Evolutionary conservation across 2,888 invertebrate genomes (phyloP).

Genomic region (Ochropacha duplaris): DNA sequence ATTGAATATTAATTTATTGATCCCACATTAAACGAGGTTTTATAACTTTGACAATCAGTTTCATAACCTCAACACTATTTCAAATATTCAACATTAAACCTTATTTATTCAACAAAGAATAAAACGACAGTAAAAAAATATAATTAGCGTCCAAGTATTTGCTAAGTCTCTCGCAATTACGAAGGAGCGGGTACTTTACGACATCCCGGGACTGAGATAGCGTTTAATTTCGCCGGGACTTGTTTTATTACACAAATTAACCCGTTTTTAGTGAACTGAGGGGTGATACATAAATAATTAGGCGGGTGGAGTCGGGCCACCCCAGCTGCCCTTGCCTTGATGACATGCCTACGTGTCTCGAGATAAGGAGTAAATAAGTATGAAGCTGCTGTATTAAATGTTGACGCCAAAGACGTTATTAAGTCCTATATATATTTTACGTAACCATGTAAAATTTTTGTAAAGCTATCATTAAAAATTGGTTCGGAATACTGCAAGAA

Average conservation of each 20-base stretch:
- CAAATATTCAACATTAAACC: slow-evolving; percentile 12
- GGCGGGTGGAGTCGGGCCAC: slow-evolving; percentile 42
- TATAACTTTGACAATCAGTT: not conserved
- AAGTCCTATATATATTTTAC: not conserved
- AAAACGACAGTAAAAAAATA: slow-evolving; percentile 51
- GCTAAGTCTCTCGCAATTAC: slow-evolving; percentile 56
- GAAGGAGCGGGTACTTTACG: slow-evolving; percentile 40
- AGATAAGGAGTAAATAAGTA: slow-evolving; percentile 19
- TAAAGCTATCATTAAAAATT: no score
- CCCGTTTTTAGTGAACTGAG: slow-evolving; percentile 61
- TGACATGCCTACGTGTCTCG: slow-evolving; percentile 11
- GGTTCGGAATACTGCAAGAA: no score
- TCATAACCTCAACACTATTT: not conserved
- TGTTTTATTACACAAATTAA: slow-evolving; percentile 74
- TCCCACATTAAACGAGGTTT: no score
- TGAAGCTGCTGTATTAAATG: slow-evolving; percentile 7
- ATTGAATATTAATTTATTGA: no score
- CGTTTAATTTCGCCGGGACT: slow-evolving; percentile 51
- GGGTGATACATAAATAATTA: slow-evolving; percentile 65
- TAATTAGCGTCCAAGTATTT: slow-evolving; percentile 66
- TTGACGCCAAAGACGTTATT: not conserved
- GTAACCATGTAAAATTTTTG: no score
- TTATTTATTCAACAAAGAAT: slow-evolving; percentile 23
- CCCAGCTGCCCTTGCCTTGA: slow-evolving; percentile 23
- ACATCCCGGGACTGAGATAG: slow-evolving; percentile 40